Evolutionary conservation across 2,113 vertebrate species (phyloP), one percentile per base, ranked within the genome.

Genomic region (Acinonyx jubatus): DNA sequence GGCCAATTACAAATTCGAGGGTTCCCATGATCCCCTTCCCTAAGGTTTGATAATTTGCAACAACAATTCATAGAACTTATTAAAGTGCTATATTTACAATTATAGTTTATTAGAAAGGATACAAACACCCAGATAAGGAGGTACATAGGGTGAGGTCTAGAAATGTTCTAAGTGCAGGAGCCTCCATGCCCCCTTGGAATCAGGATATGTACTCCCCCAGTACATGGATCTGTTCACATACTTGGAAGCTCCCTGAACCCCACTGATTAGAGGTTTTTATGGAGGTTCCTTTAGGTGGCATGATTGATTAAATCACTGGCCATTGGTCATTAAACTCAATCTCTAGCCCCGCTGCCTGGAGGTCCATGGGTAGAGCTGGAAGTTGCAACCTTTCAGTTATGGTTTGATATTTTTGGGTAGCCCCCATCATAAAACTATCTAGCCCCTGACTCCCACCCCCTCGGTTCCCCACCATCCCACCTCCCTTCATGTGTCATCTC

Each of bases 401-500:
- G 13, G 6, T 10, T 52, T 52, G 16, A 16, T 27, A 13, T 81
- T 36, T 81, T 66, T 36, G 33, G 5, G 31, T 23, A 33, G 23
- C 9, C 6, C 5, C 9, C 21, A n/a, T n/a, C 31, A 15, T 38
- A 31, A 21, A 95, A 33, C 52, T 45, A 33, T 14, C 69, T 89
- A 68, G 14, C 8, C n/a, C 8, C 50, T 33, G 27, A 29, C 12
- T 16, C 33, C 12, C 12, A 80, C 0, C 11, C 7, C n/a, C 12
- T 21, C 4, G 68, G 4, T 6, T 38, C 11, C 48, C 8, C 36
- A 19, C 4, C 41, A 1, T 1, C 15, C 12, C 31, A 19, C 14
- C 14, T 27, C 16, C 36, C 4, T 19, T 23, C 23, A 15, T 12
- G 31, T 76, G 21, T 92, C 66, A 68, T 57, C 29, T 89, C 23